These are phyloP conservation scores for Pithys albifrons DNA, from an alignment of 2,113 vertebrate genomes.

Conservation along the genomic window DNA sequence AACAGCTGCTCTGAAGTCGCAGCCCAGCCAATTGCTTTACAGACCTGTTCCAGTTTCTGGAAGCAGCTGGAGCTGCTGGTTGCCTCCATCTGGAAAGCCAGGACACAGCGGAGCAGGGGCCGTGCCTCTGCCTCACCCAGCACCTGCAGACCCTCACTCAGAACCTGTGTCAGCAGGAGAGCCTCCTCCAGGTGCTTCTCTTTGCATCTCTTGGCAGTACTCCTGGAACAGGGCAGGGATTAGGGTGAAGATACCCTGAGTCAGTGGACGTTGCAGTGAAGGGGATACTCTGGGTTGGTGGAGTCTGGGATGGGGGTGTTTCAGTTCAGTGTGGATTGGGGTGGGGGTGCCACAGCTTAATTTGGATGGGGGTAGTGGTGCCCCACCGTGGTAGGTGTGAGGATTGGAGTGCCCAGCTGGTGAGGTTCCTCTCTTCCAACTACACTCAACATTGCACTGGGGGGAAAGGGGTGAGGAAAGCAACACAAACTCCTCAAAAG, in stretches of 20 bases:
- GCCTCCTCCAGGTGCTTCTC: slow-evolving; percentile 85
- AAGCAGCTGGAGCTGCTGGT: slow-evolving; percentile 77
- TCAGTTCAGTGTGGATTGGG: background rate
- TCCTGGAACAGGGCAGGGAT: slow-evolving; percentile 49
- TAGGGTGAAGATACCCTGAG: background rate
- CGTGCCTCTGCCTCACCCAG: slow-evolving; percentile 50
- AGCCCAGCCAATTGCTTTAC: accelerated
- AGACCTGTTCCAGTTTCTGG: slow-evolving; percentile 86
- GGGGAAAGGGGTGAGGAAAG: no score
- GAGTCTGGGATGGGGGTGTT: no score
- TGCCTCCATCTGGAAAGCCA: slow-evolving; percentile 80
- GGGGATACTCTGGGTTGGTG: accelerated
- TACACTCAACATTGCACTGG: background rate
- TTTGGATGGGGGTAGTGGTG: background rate
- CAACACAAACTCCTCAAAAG: background rate
- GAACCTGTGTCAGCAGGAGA: slow-evolving; percentile 59
- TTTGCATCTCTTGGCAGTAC: slow-evolving; percentile 75
- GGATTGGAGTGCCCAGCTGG: no score
- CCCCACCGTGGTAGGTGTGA: background rate
- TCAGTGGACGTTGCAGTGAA: no score
- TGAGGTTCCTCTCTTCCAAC: accelerated
- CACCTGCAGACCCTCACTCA: slow-evolving; percentile 44
- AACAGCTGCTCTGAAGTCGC: accelerated
- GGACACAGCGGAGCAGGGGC: slow-evolving; percentile 76
- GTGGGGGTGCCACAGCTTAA: background rate